phyloP scores from a whole-genome alignment of 2,113 vertebrate species.

The Colius striatus region DNA sequence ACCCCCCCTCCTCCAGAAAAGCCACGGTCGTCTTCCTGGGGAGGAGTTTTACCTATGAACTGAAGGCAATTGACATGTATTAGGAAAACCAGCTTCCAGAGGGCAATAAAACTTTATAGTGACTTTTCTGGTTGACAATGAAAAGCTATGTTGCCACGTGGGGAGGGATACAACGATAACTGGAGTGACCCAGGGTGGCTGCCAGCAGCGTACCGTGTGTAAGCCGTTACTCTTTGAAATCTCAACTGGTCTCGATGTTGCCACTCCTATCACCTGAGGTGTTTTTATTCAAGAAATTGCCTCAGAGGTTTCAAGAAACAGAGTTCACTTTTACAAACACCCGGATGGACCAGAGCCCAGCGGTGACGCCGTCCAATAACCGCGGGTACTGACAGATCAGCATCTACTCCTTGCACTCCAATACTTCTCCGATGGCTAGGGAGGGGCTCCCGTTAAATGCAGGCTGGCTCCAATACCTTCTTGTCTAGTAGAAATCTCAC shows the following conservation, averaged over 20 bases:
- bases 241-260: neutral
- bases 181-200: neutral
- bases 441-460: neutral
- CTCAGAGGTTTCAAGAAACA: neutral
- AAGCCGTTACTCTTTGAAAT: neutral
- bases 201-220: neutral
- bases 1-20: neutral
- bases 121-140: neutral
- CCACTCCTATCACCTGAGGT: neutral
- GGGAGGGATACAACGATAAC: neutral
- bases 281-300: neutral
- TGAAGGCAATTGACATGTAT: neutral
- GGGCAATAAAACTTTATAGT: neutral
- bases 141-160: neutral
- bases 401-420: neutral
- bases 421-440: neutral
- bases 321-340: neutral
- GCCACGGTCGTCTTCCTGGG: neutral
- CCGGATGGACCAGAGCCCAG: neutral
- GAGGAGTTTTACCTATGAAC: neutral
- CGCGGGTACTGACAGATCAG: accelerated
- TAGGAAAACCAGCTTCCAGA: neutral
- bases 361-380: neutral
- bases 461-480: neutral
- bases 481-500: neutral